These are phyloP conservation scores for Taenaris catops DNA, from an alignment of 2,888 invertebrate species.

Conservation along the genomic window DNA sequence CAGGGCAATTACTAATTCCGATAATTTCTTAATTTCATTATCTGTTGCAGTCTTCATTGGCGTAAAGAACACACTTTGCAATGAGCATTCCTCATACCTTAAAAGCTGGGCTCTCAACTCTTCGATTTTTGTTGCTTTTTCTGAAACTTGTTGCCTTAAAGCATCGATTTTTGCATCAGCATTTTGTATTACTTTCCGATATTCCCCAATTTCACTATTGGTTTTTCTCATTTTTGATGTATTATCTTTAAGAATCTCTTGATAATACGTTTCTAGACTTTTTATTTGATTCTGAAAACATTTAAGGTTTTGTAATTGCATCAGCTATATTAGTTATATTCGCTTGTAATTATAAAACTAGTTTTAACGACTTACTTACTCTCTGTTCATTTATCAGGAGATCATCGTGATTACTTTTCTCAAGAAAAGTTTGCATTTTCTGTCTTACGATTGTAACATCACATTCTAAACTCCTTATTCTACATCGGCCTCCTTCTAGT, in stretches of 20 bases:
- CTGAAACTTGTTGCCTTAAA: conserved; percentile 58
- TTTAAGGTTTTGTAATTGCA: no score
- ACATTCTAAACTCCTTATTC: conserved; percentile 84
- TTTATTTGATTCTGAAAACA: conserved; percentile 72
- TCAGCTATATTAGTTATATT: neutral
- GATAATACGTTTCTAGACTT: conserved; percentile 58
- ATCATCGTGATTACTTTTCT: conserved; percentile 83
- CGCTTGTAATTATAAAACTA: no score
- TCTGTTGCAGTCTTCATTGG: conserved; percentile 80
- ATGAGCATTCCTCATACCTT: conserved; percentile 65
- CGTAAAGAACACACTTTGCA: conserved; percentile 70
- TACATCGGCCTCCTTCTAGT: conserved; percentile 83
- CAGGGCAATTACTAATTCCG: conserved; percentile 78
- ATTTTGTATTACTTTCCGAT: conserved; percentile 60
- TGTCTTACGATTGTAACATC: conserved; percentile 80
- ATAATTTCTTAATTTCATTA: conserved; percentile 80
- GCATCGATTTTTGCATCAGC: conserved; percentile 74
- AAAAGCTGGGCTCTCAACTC: conserved; percentile 62
- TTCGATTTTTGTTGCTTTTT: conserved; percentile 67
- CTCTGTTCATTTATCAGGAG: conserved; percentile 81
- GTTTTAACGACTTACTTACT: no score
- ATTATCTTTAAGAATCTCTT: conserved; percentile 70
- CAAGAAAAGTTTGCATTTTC: conserved; percentile 80
- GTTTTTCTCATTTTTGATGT: conserved; percentile 69
- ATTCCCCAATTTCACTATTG: conserved; percentile 56